Evolutionary conservation across 2,888 invertebrate genomes (phyloP), one percentile per base, ranked within the genome.

Genomic region (Tethea ocularis): DNA sequence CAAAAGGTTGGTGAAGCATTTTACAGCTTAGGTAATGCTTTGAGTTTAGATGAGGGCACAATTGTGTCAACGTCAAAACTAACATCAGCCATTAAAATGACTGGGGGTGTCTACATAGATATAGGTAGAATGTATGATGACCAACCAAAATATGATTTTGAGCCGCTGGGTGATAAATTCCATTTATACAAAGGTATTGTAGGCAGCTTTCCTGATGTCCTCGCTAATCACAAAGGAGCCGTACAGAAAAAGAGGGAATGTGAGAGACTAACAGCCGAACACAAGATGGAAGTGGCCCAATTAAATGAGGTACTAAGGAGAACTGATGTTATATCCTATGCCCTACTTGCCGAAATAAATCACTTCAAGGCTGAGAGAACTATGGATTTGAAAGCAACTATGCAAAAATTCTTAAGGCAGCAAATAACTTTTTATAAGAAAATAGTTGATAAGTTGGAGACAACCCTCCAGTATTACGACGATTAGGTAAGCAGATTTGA

Each of bases 111-210:
- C 1, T 99, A 98, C 85, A 97, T 97, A 75, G 96, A 96, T 61
- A 97, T 99, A 68, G 99, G 98, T 0, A 95, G 96, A 79, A 93
- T 98, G 84, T 98, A 96, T 86, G 98, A 98, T 68, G 97, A 98
- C 60, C 98, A 98, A 84, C 96, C 97, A 0, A 97, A 96, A 82
- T 94, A 95, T 59, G 98, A 98, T 86, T 98, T 97, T 96, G 97
- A 98, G 74, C 97, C 98, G 1, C 94, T 99, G 29, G 95, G 96
- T 52, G 99, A 99, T 86, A 96, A 97, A 72, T 94, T 99, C 68
- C 98, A 98, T 82, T 96, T 99, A 72, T 99, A 99, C 91, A 97
- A 98, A 86, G 99, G 99, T 57, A 96, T 99, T 58, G 95, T 99
- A 10, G 95, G 96, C 60, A 96, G 96, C 62, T 98, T 98, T 80